Evolutionary conservation across 2,888 invertebrate species (phyloP).

Genomic region (Watsonalla cultraria): DNA sequence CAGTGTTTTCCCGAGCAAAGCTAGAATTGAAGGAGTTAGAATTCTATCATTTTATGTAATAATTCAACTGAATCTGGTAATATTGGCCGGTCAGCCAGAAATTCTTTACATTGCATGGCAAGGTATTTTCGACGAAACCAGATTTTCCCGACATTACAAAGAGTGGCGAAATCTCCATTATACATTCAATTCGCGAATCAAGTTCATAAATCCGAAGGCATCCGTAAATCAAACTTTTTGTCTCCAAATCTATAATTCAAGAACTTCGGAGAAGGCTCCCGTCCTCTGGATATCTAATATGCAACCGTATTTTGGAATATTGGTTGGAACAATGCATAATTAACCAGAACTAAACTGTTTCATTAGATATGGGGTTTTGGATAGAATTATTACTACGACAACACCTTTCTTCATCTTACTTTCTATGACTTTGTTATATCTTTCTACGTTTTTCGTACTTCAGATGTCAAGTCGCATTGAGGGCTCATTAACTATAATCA

Average conservation of each 20-base stretch:
- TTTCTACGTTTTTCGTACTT: too few relatives aligned
- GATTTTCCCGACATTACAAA: not conserved
- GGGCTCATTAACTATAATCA: too few relatives aligned
- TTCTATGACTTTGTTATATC: too few relatives aligned
- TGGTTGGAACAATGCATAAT: not conserved
- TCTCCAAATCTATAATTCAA: slow-evolving; percentile 59
- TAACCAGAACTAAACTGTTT: too few relatives aligned
- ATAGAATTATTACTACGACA: not conserved
- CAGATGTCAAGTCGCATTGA: too few relatives aligned
- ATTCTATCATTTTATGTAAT: too few relatives aligned
- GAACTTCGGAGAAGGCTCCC: slow-evolving; percentile 31
- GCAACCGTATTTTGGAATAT: not conserved
- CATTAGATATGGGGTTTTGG: not conserved
- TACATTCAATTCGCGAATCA: slow-evolving; percentile 62
- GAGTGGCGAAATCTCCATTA: slow-evolving; percentile 29
- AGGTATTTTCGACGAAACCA: too few relatives aligned
- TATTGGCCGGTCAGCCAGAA: too few relatives aligned
- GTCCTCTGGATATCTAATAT: not conserved
- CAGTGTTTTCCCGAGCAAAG: too few relatives aligned
- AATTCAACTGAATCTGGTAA: too few relatives aligned
- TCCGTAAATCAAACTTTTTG: slow-evolving; percentile 69
- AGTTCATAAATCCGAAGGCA: slow-evolving; percentile 57
- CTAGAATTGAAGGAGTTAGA: too few relatives aligned
- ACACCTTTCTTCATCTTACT: not conserved
- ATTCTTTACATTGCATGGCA: too few relatives aligned